Evolutionary conservation across 2,113 vertebrate species (phyloP).

Genomic region (Thunnus maccoyii): DNA sequence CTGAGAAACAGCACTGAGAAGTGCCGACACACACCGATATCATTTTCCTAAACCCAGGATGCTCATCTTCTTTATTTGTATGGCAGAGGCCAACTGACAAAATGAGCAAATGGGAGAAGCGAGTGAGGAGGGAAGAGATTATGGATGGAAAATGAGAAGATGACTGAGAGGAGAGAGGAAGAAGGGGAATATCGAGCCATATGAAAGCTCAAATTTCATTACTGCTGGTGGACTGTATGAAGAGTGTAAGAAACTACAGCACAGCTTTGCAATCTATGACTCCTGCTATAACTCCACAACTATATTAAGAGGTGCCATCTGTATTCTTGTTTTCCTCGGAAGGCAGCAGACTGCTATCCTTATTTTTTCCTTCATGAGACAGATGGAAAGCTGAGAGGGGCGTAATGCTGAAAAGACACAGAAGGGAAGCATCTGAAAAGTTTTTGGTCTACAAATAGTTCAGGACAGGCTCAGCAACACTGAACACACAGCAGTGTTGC

Average conservation of each 20-base stretch:
- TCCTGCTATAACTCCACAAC: neutral
- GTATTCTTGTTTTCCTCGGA: neutral
- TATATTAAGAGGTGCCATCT: conserved; percentile 11
- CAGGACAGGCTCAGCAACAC: neutral
- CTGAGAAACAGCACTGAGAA: conserved; percentile 30
- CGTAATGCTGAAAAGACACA: neutral
- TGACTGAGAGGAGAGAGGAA: conserved; percentile 29
- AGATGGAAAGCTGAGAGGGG: conserved; percentile 12
- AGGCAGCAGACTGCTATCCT: neutral
- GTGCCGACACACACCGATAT: conserved; percentile 23
- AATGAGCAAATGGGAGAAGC: conserved; percentile 29
- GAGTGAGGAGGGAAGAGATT: conserved; percentile 2
- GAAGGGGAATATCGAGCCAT: conserved; percentile 34
- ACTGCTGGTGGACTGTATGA: conserved; percentile 18
- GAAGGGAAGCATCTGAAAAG: too few species aligned
- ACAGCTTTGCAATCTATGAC: conserved; percentile 13
- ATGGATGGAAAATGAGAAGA: conserved; percentile 48
- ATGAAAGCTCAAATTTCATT: conserved; percentile 47
- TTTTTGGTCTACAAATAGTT: neutral
- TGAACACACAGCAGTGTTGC: too few species aligned
- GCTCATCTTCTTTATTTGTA: conserved; percentile 13
- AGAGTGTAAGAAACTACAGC: neutral
- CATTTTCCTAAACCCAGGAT: conserved; percentile 34
- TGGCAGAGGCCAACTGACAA: conserved; percentile 20
- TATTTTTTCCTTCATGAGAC: neutral